Base-by-base conservation (phyloP, 2,888 invertebrate species). In the Eretmocerus hayati region DNA sequence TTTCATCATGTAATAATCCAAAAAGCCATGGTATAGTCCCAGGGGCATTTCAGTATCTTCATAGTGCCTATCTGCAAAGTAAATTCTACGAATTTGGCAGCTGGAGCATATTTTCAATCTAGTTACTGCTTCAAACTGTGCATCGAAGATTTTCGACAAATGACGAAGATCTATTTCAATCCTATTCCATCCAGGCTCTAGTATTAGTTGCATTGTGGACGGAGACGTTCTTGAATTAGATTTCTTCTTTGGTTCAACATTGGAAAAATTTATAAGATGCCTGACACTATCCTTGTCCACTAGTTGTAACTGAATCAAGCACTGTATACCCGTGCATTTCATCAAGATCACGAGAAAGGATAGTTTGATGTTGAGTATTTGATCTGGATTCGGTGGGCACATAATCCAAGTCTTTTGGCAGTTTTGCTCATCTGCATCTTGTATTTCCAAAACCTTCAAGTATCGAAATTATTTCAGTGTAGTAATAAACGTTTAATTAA, bases 231-330 rank as follows among this genome's bases (percentile, higher is more conserved):
- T 48, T 9, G 36, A 41, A 23, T 23, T 33, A 23, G 8, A 89
- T 88, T 75, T 90, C 89, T 74, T 90, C 93, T 73, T 13, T 23
- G 50, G 40, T 66, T 69, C 26, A 58, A 53, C 18, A 65, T 47
- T 69, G 62, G 47, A 47, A 48, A 56, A 46, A 20, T 53, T 32
- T 8, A 42, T 18, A 15, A 50, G 47, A 36, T 50, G 50, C 18
- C 21, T 39, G 19, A 47, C 11, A 19, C 40, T 42, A n/a, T 55
- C 42, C 33, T 44, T 51, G 31, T 52, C 52, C 3, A 43, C 11
- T 0, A 93, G 91, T 84, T 93, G 93, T 43, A 96, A 87, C 83
- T 94, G 94, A 73, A 95, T 90, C 35, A 91, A 89, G 67, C 93
- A 94, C 73, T 91, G 90, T 67, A 90, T 88, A 71, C 92, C 92